Evolutionary conservation across 1,140 invertebrate species (phyloP).

Genomic region (Zaprionus vittiger): DNA sequence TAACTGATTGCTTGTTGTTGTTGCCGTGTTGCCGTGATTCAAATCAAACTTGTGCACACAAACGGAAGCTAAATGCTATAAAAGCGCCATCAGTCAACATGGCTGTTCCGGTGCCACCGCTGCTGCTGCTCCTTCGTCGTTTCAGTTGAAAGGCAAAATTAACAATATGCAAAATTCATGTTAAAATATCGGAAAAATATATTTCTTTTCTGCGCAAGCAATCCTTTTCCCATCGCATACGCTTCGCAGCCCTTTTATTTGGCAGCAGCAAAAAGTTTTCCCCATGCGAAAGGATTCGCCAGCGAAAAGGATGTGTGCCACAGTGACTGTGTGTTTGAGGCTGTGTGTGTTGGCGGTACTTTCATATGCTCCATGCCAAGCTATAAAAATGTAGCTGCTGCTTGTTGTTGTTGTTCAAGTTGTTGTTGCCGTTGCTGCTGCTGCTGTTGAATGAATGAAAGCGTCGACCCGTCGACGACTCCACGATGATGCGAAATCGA

Average conservation of each 20-base stretch:
- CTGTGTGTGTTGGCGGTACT: conserved; percentile 50
- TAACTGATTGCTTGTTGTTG: not conserved
- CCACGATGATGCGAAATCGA: conserved; percentile 71
- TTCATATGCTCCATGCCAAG: conserved; percentile 80
- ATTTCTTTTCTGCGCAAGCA: conserved; percentile 74
- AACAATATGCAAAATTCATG: conserved; percentile 83
- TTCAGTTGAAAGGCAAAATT: conserved; percentile 78
- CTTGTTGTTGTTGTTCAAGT: conserved; percentile 54
- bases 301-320: conserved; percentile 42
- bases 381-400: conserved; percentile 77
- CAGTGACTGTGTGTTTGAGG: conserved; percentile 12
- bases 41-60: conserved; percentile 28
- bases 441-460: conserved; percentile 68
- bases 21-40: not conserved
- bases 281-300: conserved; percentile 45
- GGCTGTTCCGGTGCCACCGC: not conserved
- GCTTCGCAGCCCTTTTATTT: conserved; percentile 39
- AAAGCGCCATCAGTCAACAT: conserved; percentile 33
- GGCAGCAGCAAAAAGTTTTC: conserved; percentile 15
- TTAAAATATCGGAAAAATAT: conserved; percentile 83
- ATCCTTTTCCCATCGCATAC: conserved; percentile 60
- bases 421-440: conserved; percentile 23
- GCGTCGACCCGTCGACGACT: conserved; percentile 76
- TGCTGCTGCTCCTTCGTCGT: conserved; percentile 30
- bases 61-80: conserved; percentile 71